These are phyloP conservation scores for Phainopepla nitens DNA, from an alignment of 2,113 vertebrate genomes.

Conservation along the genomic window DNA sequence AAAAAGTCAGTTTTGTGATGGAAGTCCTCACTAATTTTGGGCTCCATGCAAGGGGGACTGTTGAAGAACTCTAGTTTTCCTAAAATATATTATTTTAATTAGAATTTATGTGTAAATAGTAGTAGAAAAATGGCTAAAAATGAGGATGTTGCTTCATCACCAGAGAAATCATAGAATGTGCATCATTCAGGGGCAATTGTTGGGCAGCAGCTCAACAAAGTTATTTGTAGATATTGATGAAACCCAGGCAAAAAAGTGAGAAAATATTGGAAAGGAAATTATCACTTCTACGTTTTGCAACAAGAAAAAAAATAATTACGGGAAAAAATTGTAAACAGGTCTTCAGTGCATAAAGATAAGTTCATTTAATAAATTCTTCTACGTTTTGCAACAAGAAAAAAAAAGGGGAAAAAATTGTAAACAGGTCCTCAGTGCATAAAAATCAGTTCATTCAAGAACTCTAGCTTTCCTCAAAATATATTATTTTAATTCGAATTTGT, in stretches of 20 bases:
- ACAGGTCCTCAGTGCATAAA: background rate
- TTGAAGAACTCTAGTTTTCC: background rate
- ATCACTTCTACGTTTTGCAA: background rate
- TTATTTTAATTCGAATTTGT: background rate
- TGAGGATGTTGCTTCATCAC: background rate
- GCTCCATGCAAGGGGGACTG: background rate
- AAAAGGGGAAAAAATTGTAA: background rate
- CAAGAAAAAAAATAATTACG: background rate
- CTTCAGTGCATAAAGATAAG: background rate
- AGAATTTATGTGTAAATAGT: background rate
- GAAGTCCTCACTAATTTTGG: background rate
- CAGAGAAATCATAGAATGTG: background rate
- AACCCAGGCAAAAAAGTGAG: background rate
- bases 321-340: background rate
- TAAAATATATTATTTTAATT: background rate
- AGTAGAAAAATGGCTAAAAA: background rate
- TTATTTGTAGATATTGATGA: background rate
- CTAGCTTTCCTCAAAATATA: background rate
- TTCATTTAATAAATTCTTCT: background rate
- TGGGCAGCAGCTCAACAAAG: background rate
- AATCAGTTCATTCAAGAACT: background rate
- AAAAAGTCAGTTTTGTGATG: background rate
- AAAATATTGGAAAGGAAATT: background rate
- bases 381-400: background rate
- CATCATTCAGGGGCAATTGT: background rate